Conservation (phyloP, 2,888 invertebrate species). For the Eupithecia centaureata region DNA sequence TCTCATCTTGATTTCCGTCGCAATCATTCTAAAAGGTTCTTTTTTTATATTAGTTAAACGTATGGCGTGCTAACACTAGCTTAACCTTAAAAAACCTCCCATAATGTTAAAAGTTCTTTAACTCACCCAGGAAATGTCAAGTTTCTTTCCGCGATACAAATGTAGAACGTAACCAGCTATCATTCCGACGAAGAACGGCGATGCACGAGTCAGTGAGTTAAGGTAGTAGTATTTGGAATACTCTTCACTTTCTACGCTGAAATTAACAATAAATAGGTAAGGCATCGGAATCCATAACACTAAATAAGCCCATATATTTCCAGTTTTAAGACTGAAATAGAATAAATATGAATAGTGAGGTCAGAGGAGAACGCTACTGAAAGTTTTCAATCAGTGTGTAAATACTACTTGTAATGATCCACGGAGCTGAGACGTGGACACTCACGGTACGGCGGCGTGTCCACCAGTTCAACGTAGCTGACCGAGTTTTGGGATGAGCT, state of each 20-base stretch:
- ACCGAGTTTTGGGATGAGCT: too few species aligned
- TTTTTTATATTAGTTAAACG: not conserved
- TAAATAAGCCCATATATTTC: not conserved
- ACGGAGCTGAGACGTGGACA: too few species aligned
- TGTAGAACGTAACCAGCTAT: slow-evolving; percentile 59
- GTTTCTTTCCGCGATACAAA: slow-evolving; percentile 45
- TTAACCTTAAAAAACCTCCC: not conserved
- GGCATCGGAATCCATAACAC: not conserved
- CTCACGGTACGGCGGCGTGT: too few species aligned
- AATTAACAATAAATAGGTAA: not conserved
- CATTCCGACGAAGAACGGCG: slow-evolving; percentile 64
- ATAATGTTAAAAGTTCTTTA: not conserved
- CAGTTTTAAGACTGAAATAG: not conserved
- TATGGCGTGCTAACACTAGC: not conserved
- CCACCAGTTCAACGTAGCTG: too few species aligned
- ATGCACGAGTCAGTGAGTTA: slow-evolving; percentile 54
- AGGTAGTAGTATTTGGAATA: slow-evolving; percentile 54
- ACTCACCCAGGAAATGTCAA: slow-evolving; percentile 51
- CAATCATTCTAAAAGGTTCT: not conserved
- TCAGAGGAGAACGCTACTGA: too few species aligned
- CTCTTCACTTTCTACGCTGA: slow-evolving; percentile 31
- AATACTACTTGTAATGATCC: too few species aligned
- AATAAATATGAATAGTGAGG: too few species aligned
- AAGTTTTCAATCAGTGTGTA: too few species aligned
- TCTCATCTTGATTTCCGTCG: not conserved